Evolutionary conservation across 2,888 invertebrate genomes (phyloP).

Genomic region (Clitarchus hookeri): DNA sequence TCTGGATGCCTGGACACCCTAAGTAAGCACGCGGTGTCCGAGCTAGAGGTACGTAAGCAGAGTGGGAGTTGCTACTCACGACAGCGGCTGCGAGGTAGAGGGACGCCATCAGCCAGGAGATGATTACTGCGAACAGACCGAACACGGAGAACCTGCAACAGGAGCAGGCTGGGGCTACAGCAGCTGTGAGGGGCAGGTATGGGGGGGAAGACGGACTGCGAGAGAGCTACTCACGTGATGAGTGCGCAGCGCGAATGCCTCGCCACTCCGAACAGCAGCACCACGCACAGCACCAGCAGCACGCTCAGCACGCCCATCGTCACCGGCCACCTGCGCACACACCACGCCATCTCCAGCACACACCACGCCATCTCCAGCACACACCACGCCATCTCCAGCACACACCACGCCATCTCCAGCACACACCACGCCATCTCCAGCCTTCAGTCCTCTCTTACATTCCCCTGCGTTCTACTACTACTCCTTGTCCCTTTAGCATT

Average conservation of each 20-base stretch:
- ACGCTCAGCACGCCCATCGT: conserved; percentile 87
- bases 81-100: conserved; percentile 84
- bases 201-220: too few relatives aligned
- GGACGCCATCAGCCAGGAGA: conserved; percentile 88
- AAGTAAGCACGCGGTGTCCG: neutral
- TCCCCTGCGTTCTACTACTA: too few relatives aligned
- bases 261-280: conserved; percentile 87
- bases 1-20: too few relatives aligned
- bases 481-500: too few relatives aligned
- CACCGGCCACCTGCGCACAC: conserved; percentile 75
- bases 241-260: conserved; percentile 87
- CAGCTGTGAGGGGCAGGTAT: neutral
- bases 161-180: neutral
- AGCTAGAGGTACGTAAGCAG: neutral
- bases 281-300: conserved; percentile 84
- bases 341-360: neutral
- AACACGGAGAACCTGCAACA: conserved; percentile 76
- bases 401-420: conserved; percentile 84
- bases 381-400: too few relatives aligned
- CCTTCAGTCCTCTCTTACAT: too few relatives aligned
- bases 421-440: neutral
- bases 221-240: conserved; percentile 64
- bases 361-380: too few relatives aligned
- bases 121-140: conserved; percentile 81
- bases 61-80: conserved; percentile 55